phyloP scores from a whole-genome alignment of 1,140 invertebrate species.

The Heliconius himera region DNA sequence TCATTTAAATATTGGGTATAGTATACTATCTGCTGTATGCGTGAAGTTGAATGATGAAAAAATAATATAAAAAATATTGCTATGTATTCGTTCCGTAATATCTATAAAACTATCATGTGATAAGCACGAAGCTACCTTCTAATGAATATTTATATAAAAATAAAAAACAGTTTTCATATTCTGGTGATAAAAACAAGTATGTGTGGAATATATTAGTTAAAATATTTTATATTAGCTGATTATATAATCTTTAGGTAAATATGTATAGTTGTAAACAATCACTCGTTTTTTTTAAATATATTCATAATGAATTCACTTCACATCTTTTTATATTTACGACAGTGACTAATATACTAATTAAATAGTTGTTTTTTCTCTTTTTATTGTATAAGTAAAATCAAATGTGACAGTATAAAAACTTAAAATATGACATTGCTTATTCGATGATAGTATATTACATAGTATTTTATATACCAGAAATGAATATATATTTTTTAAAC shows the following conservation, averaged over 20 bases:
- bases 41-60: too few species aligned
- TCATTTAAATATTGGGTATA: too few species aligned
- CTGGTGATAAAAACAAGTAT: background rate
- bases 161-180: background rate
- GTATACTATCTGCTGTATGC: too few species aligned
- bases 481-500: background rate
- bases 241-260: background rate
- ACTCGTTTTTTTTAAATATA: background rate
- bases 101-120: background rate
- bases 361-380: background rate
- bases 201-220: background rate
- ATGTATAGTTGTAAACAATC: background rate
- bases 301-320: conserved; percentile 2
- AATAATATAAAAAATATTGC: too few species aligned
- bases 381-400: too few species aligned
- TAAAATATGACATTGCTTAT: background rate
- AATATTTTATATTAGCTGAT: background rate
- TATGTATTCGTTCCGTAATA: too few species aligned
- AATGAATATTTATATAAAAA: background rate
- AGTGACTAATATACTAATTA: background rate
- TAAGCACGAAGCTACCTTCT: background rate
- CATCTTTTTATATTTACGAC: background rate
- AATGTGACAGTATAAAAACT: background rate
- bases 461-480: background rate
- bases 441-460: too few species aligned